Percentiles rank a stretch among this genome's conserved stretches.
These are phyloP conservation scores for Solen grandis DNA, from an alignment of 1,140 invertebrate species.

Conservation along the genomic window DNA sequence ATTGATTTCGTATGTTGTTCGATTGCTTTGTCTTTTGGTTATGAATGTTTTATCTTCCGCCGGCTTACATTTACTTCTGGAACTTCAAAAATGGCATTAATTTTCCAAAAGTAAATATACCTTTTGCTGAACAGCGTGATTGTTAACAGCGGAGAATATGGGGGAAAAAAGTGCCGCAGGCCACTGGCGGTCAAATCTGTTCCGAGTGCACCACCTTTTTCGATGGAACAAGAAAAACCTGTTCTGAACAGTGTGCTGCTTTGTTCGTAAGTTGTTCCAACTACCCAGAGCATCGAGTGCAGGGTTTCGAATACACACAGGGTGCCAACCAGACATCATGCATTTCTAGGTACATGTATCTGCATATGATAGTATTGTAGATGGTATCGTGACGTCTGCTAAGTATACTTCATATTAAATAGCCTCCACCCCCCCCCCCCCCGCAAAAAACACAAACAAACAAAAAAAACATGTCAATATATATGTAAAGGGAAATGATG, in stretches of 20 bases:
- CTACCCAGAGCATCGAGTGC: constrained; percentile 12
- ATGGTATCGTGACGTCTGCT: no score
- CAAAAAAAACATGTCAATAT: no score
- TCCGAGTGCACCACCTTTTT: constrained; percentile 27
- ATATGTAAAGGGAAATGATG: no score
- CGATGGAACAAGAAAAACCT: constrained; percentile 16
- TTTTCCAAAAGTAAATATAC: constrained; percentile 17
- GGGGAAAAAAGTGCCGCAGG: constrained; percentile 16
- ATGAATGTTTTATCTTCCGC: no score
- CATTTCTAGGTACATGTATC: no score
- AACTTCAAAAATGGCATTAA: neutral
- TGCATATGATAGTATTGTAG: no score
- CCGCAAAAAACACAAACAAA: no score
- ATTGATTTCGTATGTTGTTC: no score
- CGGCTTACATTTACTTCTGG: neutral
- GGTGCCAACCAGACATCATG: no score
- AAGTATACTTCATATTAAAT: no score
- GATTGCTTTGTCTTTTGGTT: no score
- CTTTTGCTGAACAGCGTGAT: constrained; percentile 25
- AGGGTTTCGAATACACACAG: constrained; percentile 24
- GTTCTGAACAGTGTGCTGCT: constrained; percentile 29
- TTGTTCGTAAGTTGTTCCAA: constrained; percentile 39
- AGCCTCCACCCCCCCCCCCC: no score
- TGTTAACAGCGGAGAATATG: neutral
- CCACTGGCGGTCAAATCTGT: constrained; percentile 16